Evolutionary conservation across 2,797 vertebrate genomes (phyloP).

Genomic region (Gymnoscopelus braueri): DNA sequence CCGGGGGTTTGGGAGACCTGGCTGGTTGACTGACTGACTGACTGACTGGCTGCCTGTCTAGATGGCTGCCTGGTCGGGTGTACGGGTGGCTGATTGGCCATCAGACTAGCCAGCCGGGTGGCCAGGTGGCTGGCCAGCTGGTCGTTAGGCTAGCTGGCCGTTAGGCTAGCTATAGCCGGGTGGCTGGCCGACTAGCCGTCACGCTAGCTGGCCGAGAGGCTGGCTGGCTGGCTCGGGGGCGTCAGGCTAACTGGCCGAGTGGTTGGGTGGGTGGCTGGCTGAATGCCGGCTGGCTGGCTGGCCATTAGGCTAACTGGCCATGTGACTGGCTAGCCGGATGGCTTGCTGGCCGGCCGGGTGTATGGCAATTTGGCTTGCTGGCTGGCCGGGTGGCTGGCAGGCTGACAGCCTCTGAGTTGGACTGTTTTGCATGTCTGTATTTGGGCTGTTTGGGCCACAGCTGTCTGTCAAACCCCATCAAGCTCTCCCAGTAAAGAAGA

Average conservation of each 20-base stretch:
- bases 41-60: neutral
- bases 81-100: too few relatives aligned
- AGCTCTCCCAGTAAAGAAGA: slow-evolving; percentile 31
- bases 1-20: slow-evolving; percentile 36
- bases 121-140: too few relatives aligned
- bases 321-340: too few relatives aligned
- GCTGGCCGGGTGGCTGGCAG: slow-evolving; percentile 29
- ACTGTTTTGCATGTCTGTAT: slow-evolving; percentile 11
- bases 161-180: too few relatives aligned
- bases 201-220: neutral
- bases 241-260: too few relatives aligned
- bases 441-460: slow-evolving; percentile 22
- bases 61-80: neutral
- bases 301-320: too few relatives aligned
- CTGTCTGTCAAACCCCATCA: slow-evolving; percentile 56
- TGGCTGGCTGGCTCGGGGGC: slow-evolving; percentile 20
- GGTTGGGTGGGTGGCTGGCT: too few relatives aligned
- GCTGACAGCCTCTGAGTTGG: slow-evolving; percentile 35
- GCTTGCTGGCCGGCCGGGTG: too few relatives aligned
- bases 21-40: slow-evolving; percentile 9
- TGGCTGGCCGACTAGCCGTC: slow-evolving; percentile 25
- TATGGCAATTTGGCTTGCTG: too few relatives aligned
- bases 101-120: too few relatives aligned
- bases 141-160: too few relatives aligned
- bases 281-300: too few relatives aligned